A percentile compares a stretch with the other conserved stretches of the same genome.
These are phyloP conservation scores for Galeopsomyia nigrocyanea DNA, from an alignment of 2,888 invertebrate species.

Conservation along the genomic window DNA sequence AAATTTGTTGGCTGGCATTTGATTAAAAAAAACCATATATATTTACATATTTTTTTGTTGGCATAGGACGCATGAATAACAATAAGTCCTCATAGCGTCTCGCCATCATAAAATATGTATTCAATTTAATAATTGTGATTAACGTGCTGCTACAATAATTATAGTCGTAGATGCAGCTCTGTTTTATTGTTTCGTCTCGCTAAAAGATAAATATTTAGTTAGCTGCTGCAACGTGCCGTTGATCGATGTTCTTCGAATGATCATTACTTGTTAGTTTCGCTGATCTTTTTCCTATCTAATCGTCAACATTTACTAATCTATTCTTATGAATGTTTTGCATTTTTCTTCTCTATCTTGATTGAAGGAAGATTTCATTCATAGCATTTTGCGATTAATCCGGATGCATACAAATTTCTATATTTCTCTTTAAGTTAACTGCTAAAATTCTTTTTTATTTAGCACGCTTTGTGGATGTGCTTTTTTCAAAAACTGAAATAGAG, in stretches of 20 bases:
- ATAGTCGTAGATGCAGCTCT: slow-evolving; percentile 37
- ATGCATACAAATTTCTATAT: too few relatives aligned
- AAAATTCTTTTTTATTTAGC: too few relatives aligned
- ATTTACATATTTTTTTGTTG: slow-evolving; percentile 28
- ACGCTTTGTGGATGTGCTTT: too few relatives aligned
- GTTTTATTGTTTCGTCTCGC: slow-evolving; percentile 20
- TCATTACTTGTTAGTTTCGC: background rate
- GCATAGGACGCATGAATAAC: slow-evolving; percentile 8
- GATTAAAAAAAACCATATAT: slow-evolving; percentile 10
- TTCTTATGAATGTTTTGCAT: too few relatives aligned
- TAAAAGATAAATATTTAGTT: slow-evolving; percentile 30
- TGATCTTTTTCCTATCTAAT: too few relatives aligned
- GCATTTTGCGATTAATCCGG: too few relatives aligned
- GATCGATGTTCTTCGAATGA: slow-evolving; percentile 34
- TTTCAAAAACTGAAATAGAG: too few relatives aligned
- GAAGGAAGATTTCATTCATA: too few relatives aligned
- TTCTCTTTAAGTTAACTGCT: too few relatives aligned
- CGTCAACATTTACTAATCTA: too few relatives aligned
- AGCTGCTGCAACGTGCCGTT: slow-evolving; percentile 30
- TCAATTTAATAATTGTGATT: slow-evolving; percentile 32
- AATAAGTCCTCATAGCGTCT: slow-evolving; percentile 21
- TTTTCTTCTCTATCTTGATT: too few relatives aligned
- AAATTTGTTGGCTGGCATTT: slow-evolving; percentile 34
- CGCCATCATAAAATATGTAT: slow-evolving; percentile 18
- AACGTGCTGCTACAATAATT: slow-evolving; percentile 28